Base-by-base conservation (phyloP, 2,888 invertebrate genomes). In the Aphidius colemani region DNA sequence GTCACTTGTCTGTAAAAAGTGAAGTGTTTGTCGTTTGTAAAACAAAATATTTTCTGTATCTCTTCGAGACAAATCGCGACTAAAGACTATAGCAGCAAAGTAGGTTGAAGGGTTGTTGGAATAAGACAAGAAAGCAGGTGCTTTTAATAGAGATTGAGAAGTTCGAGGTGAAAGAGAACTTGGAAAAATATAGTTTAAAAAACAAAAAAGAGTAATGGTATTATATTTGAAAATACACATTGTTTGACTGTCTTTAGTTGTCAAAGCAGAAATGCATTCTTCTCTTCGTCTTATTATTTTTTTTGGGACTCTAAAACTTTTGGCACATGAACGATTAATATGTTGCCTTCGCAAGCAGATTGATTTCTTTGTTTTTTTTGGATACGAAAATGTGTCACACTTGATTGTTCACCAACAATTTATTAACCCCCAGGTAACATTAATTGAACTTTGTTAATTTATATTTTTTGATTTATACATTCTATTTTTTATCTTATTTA, bases 281-380 rank as follows among this genome's bases (percentile, higher is more conserved):
- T 18, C 13, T 18, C 13, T 18, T 18, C 2, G 13, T 18, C 2
- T 18, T 18, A 18, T 18, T 18, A 18, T 18, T 18, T 18, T 18
- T 18, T 18, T 18, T 18, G 13, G 1, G 1, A 18, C 13, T 2
- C 75, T 70, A 75, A 75, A 79, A 77, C 75, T 75, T 78, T 79
- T 18, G 78, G 71, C 73, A 72, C 68, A 66, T 62, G 65, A 67
- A 75, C 76, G 78, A 80, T 79, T 79, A 79, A 79, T 78, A 78
- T 18, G 13, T 78, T 78, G 78, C 76, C 77, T 78, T 73, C 57
- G n/a, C n/a, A 39, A 57, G 72, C 75, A 75, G 80, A 80, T 80
- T 79, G 80, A 80, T 80, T 78, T 77, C 77, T 77, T 78, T 79
- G 78, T 76, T 75, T 78, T 75, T 75, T 72, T 69, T 55, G 66